These are phyloP conservation scores for Gymnothorax javanicus DNA, from an alignment of 2,797 vertebrate species.

Conservation along the genomic window DNA sequence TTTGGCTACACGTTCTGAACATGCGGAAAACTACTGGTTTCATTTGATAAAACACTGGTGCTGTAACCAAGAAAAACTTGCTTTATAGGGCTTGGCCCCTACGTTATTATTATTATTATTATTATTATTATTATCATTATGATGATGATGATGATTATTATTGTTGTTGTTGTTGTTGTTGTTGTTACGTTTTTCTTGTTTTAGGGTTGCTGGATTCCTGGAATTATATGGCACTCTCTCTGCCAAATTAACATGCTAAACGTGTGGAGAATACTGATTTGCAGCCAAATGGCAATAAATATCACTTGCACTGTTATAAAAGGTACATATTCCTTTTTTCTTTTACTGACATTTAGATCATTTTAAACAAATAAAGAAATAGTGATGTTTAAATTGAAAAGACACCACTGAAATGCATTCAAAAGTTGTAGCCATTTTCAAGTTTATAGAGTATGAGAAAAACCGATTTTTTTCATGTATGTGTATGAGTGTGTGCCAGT, in stretches of 20 bases:
- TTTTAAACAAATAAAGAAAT: neutral
- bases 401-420: neutral
- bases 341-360: neutral
- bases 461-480: neutral
- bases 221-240: constrained; percentile 2
- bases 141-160: too few relatives aligned
- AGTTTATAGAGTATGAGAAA: neutral
- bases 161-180: too few relatives aligned
- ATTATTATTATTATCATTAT: too few relatives aligned
- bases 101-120: too few relatives aligned
- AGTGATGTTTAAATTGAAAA: neutral
- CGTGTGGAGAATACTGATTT: constrained; percentile 59
- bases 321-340: constrained; percentile 50
- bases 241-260: constrained; percentile 51
- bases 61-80: too few relatives aligned
- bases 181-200: constrained; percentile 21
- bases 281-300: constrained; percentile 57
- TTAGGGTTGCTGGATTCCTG: constrained; percentile 33
- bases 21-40: too few relatives aligned
- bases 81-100: too few relatives aligned
- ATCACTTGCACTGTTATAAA: constrained; percentile 53
- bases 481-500: neutral
- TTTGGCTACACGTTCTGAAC: too few relatives aligned
- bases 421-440: neutral
- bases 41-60: too few relatives aligned